These are phyloP conservation scores for Chironomus riparius DNA, from an alignment of 2,888 invertebrate genomes.

Conservation along the genomic window DNA sequence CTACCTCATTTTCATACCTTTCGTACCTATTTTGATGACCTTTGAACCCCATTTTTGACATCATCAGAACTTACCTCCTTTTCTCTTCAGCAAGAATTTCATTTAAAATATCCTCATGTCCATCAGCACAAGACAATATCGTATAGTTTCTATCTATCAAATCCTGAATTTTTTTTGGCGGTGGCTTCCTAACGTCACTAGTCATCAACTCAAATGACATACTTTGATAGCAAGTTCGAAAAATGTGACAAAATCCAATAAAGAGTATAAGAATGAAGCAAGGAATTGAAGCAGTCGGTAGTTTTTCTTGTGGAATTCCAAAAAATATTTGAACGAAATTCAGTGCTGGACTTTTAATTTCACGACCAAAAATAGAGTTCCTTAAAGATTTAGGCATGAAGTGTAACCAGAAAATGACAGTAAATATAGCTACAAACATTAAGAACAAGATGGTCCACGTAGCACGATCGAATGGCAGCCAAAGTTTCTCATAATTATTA, in stretches of 20 bases:
- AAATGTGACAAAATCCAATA: not conserved
- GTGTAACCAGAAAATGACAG: not conserved
- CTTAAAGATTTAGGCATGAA: not conserved
- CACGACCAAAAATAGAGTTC: not conserved
- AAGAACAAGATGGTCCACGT: not conserved
- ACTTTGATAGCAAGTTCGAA: not conserved
- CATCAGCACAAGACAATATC: not conserved
- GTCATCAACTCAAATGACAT: not conserved
- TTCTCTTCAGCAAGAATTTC: no score
- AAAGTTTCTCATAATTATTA: not conserved
- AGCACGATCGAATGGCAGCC: not conserved
- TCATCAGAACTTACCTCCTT: no score
- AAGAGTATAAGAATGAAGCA: not conserved
- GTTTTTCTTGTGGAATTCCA: not conserved
- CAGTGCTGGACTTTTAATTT: not conserved
- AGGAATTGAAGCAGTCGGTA: not conserved
- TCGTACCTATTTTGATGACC: no score
- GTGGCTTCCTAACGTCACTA: not conserved
- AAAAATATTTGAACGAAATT: not conserved
- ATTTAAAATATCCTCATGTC: no score
- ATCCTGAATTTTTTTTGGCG: not conserved
- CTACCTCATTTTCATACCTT: no score
- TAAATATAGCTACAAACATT: not conserved
- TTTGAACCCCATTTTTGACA: no score
- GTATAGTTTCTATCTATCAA: not conserved